Evolutionary conservation across 1,140 invertebrate genomes (phyloP).

Genomic region (Anagrus nilaparvatae): DNA sequence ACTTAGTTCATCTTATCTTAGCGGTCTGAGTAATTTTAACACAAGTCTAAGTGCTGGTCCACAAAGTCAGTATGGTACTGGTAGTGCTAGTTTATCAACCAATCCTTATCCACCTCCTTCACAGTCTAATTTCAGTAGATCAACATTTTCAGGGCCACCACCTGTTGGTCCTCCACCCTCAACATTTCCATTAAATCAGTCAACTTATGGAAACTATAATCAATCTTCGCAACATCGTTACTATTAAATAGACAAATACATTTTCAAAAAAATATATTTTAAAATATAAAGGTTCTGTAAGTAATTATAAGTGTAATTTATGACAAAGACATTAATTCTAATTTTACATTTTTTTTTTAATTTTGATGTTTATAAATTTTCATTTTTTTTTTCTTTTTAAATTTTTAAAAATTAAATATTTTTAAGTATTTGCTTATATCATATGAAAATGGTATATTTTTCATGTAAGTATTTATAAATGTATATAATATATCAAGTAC

Average conservation of each 20-base stretch:
- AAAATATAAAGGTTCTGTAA: no score
- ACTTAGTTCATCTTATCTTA: slow-evolving; percentile 21
- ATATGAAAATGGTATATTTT: no score
- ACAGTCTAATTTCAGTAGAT: slow-evolving; percentile 24
- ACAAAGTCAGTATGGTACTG: slow-evolving; percentile 23
- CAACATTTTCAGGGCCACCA: slow-evolving; percentile 14
- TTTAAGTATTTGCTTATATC: no score
- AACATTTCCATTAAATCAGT: slow-evolving; percentile 30
- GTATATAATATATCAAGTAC: no score
- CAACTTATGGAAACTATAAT: slow-evolving; percentile 29
- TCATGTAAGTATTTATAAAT: no score
- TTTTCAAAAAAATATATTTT: no score
- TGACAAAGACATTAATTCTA: no score
- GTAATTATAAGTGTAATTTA: no score
- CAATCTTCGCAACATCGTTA: slow-evolving; percentile 33
- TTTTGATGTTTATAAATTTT: no score
- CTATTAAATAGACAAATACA: slow-evolving; percentile 20
- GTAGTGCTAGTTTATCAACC: slow-evolving; percentile 15
- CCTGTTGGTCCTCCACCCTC: slow-evolving; percentile 14
- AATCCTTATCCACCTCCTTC: slow-evolving; percentile 21
- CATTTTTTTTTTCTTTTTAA: no score
- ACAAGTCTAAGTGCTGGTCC: slow-evolving; percentile 22
- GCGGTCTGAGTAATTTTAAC: slow-evolving; percentile 30
- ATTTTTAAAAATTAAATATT: no score
- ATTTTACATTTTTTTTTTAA: no score